These are phyloP conservation scores for Lucinisca nassula DNA, from an alignment of 2,888 invertebrate genomes.

Conservation along the genomic window DNA sequence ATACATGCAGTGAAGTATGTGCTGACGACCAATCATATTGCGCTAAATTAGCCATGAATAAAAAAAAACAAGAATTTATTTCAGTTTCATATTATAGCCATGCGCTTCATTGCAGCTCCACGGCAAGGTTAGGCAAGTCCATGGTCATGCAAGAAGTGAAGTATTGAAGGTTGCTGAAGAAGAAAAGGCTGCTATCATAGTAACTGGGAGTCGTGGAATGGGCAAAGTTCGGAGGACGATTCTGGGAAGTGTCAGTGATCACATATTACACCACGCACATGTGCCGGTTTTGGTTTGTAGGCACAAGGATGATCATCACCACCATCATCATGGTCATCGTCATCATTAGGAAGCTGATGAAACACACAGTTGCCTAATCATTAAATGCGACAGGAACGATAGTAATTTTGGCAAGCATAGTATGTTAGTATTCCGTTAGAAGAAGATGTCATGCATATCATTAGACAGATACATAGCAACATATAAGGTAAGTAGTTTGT, in stretches of 20 bases:
- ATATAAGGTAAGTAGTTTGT: too few species aligned
- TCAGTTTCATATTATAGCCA: too few species aligned
- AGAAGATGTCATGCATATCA: too few species aligned
- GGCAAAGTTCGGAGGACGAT: conserved; percentile 60
- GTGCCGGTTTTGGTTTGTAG: conserved; percentile 64
- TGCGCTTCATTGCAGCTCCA: conserved; percentile 35
- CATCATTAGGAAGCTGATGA: neutral
- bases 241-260: conserved; percentile 69
- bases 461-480: too few species aligned
- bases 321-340: neutral
- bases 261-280: conserved; percentile 65
- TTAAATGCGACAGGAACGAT: too few species aligned
- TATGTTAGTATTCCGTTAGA: too few species aligned
- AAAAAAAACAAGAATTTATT: too few species aligned
- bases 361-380: too few species aligned
- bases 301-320: conserved; percentile 55
- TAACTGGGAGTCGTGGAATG: conserved; percentile 59
- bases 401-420: too few species aligned
- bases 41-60: too few species aligned
- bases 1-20: too few species aligned
- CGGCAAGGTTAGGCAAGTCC: conserved; percentile 38
- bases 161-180: conserved; percentile 57
- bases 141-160: conserved; percentile 23
- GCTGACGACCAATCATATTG: too few species aligned
- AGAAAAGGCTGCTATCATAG: conserved; percentile 50